Base-by-base conservation (phyloP, 2,888 invertebrate species). In the Nemoura dubitans region DNA sequence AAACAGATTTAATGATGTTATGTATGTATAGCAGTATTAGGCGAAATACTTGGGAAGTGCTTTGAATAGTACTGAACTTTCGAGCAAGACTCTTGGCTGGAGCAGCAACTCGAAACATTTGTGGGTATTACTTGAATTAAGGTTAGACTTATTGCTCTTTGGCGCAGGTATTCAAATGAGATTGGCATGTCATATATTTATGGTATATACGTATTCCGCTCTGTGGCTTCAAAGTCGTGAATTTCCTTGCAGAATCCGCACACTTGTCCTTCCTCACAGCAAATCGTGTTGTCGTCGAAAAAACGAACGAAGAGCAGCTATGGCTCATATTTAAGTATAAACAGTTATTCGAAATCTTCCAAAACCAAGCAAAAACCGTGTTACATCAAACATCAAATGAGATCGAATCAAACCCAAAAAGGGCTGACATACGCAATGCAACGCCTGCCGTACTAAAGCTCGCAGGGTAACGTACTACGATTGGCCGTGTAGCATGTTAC, bases 1-100 rank as follows among this genome's bases (percentile, higher is more conserved):
- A 59, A 59, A 59, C 59, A 59, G 59, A 59, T 59, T 59, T 59
- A 59, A 59, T 59, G 59, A 59, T 59, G 59, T 59, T 59, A 59
- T 59, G 59, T 59, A 59, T 59, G 59, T 59, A 59, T 14, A 21
- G 59, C 14, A 59, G 59, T 16, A 59, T 59, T 59, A 59, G 59
- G 3, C 16, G 59, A 59, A 59, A 59, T 59, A 59, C 59, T 59
- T 59, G 59, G 59, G 59, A 59, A 59, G 59, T 59, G 16, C 59
- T 59, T 59, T 59, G 59, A 59, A 59, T 59, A 59, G 59, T 59
- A 14, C 59, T 59, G 16, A 21, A 59, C 6, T 59, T 59, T 59
- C 59, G 21, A 59, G 59, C 59, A 59, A 59, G 59, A 59, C 59
- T 59, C 59, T 21, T 59, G 59, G 59, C 14, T 59, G 21, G 59